Base-by-base conservation (phyloP, 2,113 vertebrate genomes). In the Nothocercus julius region DNA sequence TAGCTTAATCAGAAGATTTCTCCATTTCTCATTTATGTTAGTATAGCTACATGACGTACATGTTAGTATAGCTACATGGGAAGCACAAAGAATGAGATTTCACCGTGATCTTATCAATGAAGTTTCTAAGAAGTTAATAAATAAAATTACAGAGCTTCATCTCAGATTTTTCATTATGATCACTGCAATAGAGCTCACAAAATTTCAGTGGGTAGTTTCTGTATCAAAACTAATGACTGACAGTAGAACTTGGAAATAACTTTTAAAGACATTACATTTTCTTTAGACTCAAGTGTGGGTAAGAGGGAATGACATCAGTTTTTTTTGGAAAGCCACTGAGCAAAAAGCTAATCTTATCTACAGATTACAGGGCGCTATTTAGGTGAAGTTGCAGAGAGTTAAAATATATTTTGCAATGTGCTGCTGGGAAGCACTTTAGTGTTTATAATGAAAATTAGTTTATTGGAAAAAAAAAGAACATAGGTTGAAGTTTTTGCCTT, bases 321-420 rank as follows among this genome's bases (percentile, higher is more conserved):
- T 72, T 84, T 72, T 3, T 1, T 4, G 16, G 32, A 7, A 87
- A 78, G 42, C 13, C 78, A 54, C 6, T 64, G 38, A 68, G 56
- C 38, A 87, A 38, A 89, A 64, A 84, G 15, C 88, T 28, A 85
- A 66, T 72, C 21, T 82, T 40, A 76, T 72, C n/a, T 34, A 34
- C 6, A 2, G 13, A 38, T 68, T 87, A 62, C 32, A 42, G 64
- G 69, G 1, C 42, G 27, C 24, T 69, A 53, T 59, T 69, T 32
- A 81, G 69, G 86, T 7, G 2, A 81, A 85, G 40, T 11, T 72
- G 22, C 16, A 64, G 20, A 69, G 21, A 49, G 30, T 53, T 61
- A 69, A 0, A 53, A 53, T 54, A 36, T 66, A 75, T 56, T 86
- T 76, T 66, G 30, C 9, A 10, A 5, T n/a, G 6, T 20, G 22